Conservation (phyloP, 2,888 invertebrate species). For the Tetropium fuscum region DNA sequence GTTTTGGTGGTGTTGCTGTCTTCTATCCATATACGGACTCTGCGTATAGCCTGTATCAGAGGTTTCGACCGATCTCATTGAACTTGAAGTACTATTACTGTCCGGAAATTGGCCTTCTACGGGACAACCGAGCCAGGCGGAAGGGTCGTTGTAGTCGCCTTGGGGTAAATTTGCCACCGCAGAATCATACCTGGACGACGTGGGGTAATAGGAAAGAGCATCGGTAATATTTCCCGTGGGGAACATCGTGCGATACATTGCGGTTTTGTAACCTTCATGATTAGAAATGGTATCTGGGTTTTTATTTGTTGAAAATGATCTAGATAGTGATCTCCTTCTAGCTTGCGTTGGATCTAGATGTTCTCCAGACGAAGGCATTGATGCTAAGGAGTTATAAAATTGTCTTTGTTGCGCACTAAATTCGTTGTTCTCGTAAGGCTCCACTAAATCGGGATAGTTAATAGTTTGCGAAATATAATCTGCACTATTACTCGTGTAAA, state of each 20-base stretch:
- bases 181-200: conserved; percentile 72
- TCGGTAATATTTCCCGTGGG: conserved; percentile 82
- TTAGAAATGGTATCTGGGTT: conserved; percentile 71
- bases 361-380: conserved; percentile 60
- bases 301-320: conserved; percentile 70
- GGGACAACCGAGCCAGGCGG: conserved; percentile 68
- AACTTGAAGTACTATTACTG: conserved; percentile 72
- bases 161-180: conserved; percentile 69
- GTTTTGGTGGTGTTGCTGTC: conserved; percentile 49
- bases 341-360: conserved; percentile 20
- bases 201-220: conserved; percentile 85
- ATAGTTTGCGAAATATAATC: conserved; percentile 72
- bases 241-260: conserved; percentile 76
- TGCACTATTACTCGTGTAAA: conserved; percentile 77
- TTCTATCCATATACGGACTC: conserved; percentile 59
- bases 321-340: conserved; percentile 67
- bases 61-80: conserved; percentile 72
- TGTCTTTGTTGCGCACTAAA: conserved; percentile 66
- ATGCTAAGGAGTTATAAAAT: conserved; percentile 70
- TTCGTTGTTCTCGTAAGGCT: conserved; percentile 70
- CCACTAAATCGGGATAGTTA: conserved; percentile 77
- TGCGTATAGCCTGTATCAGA: conserved; percentile 68
- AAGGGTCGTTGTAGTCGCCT: conserved; percentile 71
- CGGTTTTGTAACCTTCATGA: conserved; percentile 74
- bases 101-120: conserved; percentile 66